Evolutionary conservation across 2,113 vertebrate species (phyloP), one percentile per base, ranked within the genome.

Genomic region (Orthochromis malagaraziensis): DNA sequence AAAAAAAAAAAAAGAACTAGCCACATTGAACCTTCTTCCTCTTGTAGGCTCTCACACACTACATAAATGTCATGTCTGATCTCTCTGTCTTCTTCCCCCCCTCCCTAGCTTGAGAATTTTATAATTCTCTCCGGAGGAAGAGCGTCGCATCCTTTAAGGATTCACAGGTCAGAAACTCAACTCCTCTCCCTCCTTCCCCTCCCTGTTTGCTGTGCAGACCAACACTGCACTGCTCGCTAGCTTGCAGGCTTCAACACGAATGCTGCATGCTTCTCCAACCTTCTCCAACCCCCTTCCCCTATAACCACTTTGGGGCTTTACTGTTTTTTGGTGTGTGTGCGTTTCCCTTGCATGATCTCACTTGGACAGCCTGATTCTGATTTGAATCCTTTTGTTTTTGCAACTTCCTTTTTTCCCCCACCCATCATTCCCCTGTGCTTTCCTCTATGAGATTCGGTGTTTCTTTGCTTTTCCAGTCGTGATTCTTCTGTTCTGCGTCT

Each of bases 131-230:
- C 93, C 91, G 86, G 95, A 96, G 90, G 94, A 96, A 95, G 95
- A 96, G 91, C 95, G 68, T 90, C 95, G 87, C 93, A 68, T 95
- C 95, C 96, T 94, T 89, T 95, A 94, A 94, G 93, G 93, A 97
- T 93, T 93, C 87, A 95, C 96, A 97, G 96, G 96, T 97, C 95
- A 97, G 96, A 96, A 93, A 91, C 82, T 94, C 84, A 91, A 90
- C 80, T 93, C 90, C 85, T 92, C 84, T 81, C 33, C 58, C 82
- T 70, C 40, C 83, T 77, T 65, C 60, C 40, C 40, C 82, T 24
- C 38, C 24, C 55, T 81, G 53, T 79, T 84, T 83, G 83, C 83
- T 81, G 73, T 90, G 88, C 91, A 88, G 86, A 70, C 53, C 26
- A 7, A 40, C 49, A 70, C 84, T 35, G 82, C 47, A 70, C 82